Conservation (phyloP, 2,797 vertebrate genomes). For the Gadopsis bispinosus region DNA sequence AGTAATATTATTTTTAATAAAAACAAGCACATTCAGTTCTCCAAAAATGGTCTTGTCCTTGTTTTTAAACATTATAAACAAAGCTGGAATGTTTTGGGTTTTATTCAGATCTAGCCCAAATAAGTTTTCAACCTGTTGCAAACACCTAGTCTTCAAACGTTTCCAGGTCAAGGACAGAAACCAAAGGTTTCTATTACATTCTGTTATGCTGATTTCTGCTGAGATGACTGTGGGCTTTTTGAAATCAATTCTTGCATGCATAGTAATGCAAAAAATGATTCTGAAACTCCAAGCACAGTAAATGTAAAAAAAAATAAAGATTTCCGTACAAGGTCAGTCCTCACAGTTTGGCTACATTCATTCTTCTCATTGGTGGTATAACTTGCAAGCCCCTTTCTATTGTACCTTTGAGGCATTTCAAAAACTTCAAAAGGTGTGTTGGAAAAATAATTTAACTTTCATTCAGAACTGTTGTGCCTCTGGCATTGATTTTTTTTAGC, state of each 20-base stretch:
- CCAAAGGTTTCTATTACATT: not conserved
- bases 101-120: not conserved
- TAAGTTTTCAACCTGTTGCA: not conserved
- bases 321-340: conserved; percentile 31
- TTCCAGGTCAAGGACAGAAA: not conserved
- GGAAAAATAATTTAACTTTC: conserved; percentile 71
- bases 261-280: conserved; percentile 18
- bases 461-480: conserved; percentile 62
- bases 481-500: conserved; percentile 57
- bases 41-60: not conserved
- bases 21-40: not conserved
- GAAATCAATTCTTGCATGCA: conserved; percentile 8
- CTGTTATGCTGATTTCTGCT: conserved; percentile 7
- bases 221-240: conserved; percentile 5
- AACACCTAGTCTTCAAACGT: not conserved
- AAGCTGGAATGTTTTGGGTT: not conserved
- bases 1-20: not conserved
- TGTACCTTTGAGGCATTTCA: conserved; percentile 62
- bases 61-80: not conserved
- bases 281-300: conserved; percentile 6
- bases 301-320: conserved; percentile 13
- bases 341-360: conserved; percentile 35
- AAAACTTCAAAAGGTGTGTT: conserved; percentile 76
- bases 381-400: conserved; percentile 55
- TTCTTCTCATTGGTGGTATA: conserved; percentile 53